phyloP scores from a whole-genome alignment of 2,797 vertebrate genomes.

The Xenopus petersii region DNA sequence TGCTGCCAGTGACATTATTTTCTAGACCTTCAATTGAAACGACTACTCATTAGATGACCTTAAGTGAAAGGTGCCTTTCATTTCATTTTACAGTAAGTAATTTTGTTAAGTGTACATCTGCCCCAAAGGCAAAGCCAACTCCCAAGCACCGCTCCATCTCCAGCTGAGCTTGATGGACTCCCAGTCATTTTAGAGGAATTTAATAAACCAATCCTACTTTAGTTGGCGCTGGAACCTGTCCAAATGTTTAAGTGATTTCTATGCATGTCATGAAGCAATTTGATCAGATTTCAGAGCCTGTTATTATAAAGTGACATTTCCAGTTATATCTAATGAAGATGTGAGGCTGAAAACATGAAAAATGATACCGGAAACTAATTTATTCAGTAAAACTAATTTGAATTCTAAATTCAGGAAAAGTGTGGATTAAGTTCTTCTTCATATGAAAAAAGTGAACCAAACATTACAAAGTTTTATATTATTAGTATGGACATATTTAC shows the following conservation, averaged over 20 bases:
- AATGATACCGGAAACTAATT: constrained; percentile 52
- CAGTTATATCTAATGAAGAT: constrained; percentile 49
- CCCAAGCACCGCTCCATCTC: background rate
- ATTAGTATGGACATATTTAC: too few relatives aligned
- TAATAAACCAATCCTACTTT: constrained; percentile 34
- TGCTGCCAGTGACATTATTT: background rate
- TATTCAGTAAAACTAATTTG: constrained; percentile 28
- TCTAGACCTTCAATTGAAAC: background rate
- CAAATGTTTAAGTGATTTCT: constrained; percentile 6
- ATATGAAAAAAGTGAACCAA: too few relatives aligned
- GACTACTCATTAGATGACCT: background rate
- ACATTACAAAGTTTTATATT: too few relatives aligned
- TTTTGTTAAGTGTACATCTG: constrained; percentile 26
- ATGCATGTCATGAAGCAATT: constrained; percentile 38
- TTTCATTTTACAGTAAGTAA: constrained; percentile 18
- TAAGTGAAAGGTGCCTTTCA: background rate
- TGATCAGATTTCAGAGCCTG: constrained; percentile 44
- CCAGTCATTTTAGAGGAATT: constrained; percentile 26
- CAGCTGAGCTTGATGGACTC: constrained; percentile 22
- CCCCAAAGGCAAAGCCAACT: constrained; percentile 16
- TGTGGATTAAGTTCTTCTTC: background rate
- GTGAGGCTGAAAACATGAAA: constrained; percentile 49
- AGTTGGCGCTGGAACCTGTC: constrained; percentile 5
- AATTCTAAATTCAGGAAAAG: constrained; percentile 20
- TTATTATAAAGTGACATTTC: constrained; percentile 50